Conservation (phyloP, 2,888 invertebrate species). For the Drosophila vallismaia region DNA sequence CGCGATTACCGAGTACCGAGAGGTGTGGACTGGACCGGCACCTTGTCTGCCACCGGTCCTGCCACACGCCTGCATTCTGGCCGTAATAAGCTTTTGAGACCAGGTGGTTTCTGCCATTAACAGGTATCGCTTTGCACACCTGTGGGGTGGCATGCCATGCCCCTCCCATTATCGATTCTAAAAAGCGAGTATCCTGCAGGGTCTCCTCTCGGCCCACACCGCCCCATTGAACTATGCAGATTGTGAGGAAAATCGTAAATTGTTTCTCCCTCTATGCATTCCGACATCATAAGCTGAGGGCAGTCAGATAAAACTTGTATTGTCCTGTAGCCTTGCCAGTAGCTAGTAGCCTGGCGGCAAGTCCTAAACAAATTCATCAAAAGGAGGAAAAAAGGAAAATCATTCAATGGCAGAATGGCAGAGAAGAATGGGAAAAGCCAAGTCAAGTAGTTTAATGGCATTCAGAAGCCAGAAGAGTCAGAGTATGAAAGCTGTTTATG, state of each 20-base stretch:
- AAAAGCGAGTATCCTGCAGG: too few species aligned
- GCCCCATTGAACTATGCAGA: not conserved
- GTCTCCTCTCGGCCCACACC: too few species aligned
- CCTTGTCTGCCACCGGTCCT: conserved; percentile 60
- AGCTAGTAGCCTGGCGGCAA: not conserved
- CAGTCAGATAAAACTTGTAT: not conserved
- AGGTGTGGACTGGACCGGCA: conserved; percentile 22
- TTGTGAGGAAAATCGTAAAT: not conserved
- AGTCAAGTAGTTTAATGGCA: too few species aligned
- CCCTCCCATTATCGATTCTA: not conserved
- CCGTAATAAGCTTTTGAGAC: conserved; percentile 66
- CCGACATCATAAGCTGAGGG: not conserved
- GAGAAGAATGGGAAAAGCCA: too few species aligned
- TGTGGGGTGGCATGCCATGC: conserved; percentile 14
- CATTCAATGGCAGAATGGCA: not conserved
- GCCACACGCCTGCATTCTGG: not conserved
- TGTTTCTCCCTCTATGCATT: conserved; percentile 1
- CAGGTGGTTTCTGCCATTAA: conserved; percentile 54
- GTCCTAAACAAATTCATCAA: not conserved
- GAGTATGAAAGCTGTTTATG: not conserved
- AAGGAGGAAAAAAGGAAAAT: not conserved
- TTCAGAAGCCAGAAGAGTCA: too few species aligned
- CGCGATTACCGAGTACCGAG: conserved; percentile 28
- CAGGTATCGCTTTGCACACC: conserved; percentile 50
- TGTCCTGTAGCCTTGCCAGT: not conserved